Percentiles rank a stretch among this genome's conserved stretches.
Evolutionary conservation across 2,888 invertebrate species (phyloP).

Genomic region (Osmoderma eremita): DNA sequence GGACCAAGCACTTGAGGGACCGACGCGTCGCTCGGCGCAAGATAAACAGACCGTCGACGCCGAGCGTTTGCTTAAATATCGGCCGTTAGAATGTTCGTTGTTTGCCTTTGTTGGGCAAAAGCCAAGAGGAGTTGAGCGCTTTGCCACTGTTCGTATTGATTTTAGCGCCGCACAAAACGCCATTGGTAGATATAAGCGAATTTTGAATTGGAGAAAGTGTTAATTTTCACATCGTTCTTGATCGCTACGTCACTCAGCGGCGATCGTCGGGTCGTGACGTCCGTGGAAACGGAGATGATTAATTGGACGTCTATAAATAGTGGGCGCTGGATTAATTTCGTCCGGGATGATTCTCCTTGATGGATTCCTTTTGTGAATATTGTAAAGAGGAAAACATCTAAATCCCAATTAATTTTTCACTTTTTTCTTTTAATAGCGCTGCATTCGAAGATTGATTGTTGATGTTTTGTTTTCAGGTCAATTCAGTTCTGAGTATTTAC

Average conservation of each 20-base stretch:
- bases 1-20: neutral
- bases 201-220: neutral
- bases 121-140: neutral
- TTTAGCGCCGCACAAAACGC: neutral
- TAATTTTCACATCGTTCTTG: neutral
- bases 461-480: too few species aligned
- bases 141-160: neutral
- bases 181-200: neutral
- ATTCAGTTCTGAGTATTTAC: too few species aligned
- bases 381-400: too few species aligned
- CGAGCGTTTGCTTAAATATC: neutral
- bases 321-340: too few species aligned
- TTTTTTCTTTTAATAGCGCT: too few species aligned
- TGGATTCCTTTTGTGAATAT: too few species aligned
- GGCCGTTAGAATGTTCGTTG: neutral
- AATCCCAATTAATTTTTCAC: too few species aligned
- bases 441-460: too few species aligned
- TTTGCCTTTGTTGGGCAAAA: conserved; percentile 9
- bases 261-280: neutral
- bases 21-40: neutral
- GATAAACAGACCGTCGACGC: conserved; percentile 4
- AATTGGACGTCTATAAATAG: too few species aligned
- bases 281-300: too few species aligned
- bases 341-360: too few species aligned
- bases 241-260: neutral